Conservation (phyloP, 1,140 invertebrate species). For the Drosophila kikkawai region DNA sequence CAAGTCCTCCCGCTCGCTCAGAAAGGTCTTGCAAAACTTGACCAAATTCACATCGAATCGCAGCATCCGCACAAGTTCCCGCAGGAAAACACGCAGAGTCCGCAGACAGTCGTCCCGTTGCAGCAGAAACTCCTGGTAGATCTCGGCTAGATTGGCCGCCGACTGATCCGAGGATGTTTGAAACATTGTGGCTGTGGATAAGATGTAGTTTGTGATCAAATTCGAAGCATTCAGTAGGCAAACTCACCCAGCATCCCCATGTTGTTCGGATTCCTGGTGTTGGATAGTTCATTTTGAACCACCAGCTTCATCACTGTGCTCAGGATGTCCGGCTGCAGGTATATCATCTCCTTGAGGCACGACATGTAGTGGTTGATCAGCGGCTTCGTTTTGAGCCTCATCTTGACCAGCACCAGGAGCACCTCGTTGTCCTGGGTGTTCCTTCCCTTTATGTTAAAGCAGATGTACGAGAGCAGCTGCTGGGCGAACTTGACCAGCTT, state of each 20-base stretch:
- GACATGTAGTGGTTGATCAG: constrained; percentile 95
- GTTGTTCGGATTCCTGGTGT: constrained; percentile 96
- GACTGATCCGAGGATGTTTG: constrained; percentile 91
- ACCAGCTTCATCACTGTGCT: constrained; percentile 95
- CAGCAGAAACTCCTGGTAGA: constrained; percentile 93
- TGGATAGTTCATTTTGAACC: constrained; percentile 97
- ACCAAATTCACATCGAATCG: constrained; percentile 91
- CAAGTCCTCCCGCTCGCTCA: constrained; percentile 88
- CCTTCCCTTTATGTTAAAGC: constrained; percentile 91
- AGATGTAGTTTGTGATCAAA: not conserved
- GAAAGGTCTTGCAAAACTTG: constrained; percentile 89
- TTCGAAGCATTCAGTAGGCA: not conserved
- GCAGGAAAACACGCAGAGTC: constrained; percentile 90
- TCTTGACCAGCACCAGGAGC: constrained; percentile 94
- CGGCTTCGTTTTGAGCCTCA: constrained; percentile 96
- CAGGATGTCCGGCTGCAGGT: constrained; percentile 90
- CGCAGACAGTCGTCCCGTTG: constrained; percentile 96
- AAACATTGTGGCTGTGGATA: constrained; percentile 91
- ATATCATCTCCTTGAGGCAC: constrained; percentile 90
- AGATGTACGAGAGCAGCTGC: constrained; percentile 96
- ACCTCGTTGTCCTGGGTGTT: constrained; percentile 94
- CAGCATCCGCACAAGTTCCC: constrained; percentile 95
- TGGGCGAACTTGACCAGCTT: constrained; percentile 96
- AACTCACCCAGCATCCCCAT: constrained; percentile 87
- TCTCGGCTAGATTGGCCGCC: constrained; percentile 92